Conservation (phyloP, 1,140 invertebrate species). For the Xylocopa sonorina region DNA sequence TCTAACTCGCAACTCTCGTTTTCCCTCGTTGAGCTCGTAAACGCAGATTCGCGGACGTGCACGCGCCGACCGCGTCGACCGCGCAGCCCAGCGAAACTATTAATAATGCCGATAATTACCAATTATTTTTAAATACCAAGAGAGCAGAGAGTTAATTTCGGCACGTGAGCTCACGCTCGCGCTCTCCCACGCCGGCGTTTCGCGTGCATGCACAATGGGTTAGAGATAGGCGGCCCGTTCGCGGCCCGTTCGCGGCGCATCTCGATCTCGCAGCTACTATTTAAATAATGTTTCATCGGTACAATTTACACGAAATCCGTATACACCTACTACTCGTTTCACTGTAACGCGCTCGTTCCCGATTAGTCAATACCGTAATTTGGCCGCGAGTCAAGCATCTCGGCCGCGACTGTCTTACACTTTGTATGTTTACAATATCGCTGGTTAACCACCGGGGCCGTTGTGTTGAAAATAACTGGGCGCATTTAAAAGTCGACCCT, state of each 20-base stretch:
- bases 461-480: constrained; percentile 20
- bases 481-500: neutral
- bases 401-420: constrained; percentile 3
- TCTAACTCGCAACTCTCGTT: no score
- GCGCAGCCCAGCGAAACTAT: constrained; percentile 56
- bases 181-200: constrained; percentile 47
- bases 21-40: neutral
- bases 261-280: neutral
- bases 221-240: constrained; percentile 6
- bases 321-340: neutral
- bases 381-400: constrained; percentile 18
- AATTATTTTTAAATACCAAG: constrained; percentile 68
- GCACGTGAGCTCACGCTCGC: constrained; percentile 69
- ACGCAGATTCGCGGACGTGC: neutral
- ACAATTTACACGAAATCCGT: neutral
- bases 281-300: neutral
- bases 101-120: constrained; percentile 67
- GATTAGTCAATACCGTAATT: constrained; percentile 32
- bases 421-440: constrained; percentile 36
- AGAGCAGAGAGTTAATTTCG: constrained; percentile 66
- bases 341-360: neutral
- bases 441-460: neutral
- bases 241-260: no score
- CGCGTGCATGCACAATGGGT: constrained; percentile 50
- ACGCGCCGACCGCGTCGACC: constrained; percentile 10